phyloP scores from a whole-genome alignment of 1,140 invertebrate species.

The Camponotus vicinus region DNA sequence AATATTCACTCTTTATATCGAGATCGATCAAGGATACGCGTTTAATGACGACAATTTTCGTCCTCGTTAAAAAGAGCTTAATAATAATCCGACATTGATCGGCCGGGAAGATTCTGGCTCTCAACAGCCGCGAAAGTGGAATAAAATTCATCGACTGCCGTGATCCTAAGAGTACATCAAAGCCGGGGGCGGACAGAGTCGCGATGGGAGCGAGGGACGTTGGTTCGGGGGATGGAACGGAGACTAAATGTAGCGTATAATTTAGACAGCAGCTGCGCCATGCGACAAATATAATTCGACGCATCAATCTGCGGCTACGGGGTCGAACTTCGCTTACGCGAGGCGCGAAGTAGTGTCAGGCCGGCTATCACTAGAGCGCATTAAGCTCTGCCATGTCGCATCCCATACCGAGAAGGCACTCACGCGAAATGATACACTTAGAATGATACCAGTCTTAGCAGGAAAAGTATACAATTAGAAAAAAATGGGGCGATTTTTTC shows the following conservation, averaged over 20 bases:
- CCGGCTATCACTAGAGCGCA: neutral
- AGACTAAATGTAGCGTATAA: conserved; percentile 84
- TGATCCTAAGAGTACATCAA: conserved; percentile 79
- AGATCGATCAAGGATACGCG: neutral
- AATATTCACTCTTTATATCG: neutral
- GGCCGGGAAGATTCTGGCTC: conserved; percentile 40
- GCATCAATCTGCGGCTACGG: conserved; percentile 84
- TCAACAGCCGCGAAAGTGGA: conserved; percentile 75
- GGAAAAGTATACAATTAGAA: neutral
- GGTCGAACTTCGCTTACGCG: conserved; percentile 72
- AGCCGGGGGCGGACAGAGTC: conserved; percentile 70
- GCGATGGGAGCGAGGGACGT: conserved; percentile 62
- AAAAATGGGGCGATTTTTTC: neutral
- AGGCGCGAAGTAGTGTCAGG: conserved; percentile 21
- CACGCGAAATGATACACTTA: conserved; percentile 23
- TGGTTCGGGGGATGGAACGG: conserved; percentile 67
- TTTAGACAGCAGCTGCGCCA: conserved; percentile 81
- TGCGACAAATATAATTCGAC: conserved; percentile 83
- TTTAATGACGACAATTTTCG: conserved; percentile 5
- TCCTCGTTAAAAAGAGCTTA: conserved; percentile 62
- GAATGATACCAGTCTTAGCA: neutral
- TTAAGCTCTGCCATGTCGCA: neutral
- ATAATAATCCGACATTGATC: conserved; percentile 59
- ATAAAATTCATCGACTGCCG: conserved; percentile 79
- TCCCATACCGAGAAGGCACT: neutral